phyloP scores from a whole-genome alignment of 2,797 vertebrate species.

The Cacajao melanocephalus region DNA sequence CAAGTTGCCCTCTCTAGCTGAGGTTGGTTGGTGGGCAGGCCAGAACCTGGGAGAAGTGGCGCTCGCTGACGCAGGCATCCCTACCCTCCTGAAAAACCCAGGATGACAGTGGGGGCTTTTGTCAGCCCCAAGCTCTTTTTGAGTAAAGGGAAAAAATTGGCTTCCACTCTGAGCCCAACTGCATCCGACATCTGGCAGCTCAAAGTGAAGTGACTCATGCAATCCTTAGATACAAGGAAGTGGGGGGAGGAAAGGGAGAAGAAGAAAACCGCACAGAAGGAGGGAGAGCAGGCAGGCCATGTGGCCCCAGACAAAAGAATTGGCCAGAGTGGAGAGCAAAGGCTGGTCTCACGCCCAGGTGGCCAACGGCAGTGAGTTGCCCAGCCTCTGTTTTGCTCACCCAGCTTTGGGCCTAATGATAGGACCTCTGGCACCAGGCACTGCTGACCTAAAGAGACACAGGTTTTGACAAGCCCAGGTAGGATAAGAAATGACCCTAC shows the following conservation, averaged over 20 bases:
- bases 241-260: not conserved
- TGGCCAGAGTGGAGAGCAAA: not conserved
- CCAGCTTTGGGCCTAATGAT: not conserved
- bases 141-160: constrained; percentile 53
- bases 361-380: not conserved
- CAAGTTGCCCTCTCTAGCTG: not conserved
- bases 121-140: constrained; percentile 43
- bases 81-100: not conserved
- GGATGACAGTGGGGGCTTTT: not conserved
- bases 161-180: constrained; percentile 60
- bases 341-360: not conserved
- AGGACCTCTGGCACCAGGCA: not conserved
- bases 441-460: not conserved
- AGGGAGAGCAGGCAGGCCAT: not conserved
- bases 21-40: not conserved
- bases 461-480: not conserved
- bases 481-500: not conserved
- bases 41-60: not conserved
- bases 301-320: not conserved
- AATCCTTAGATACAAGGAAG: constrained; percentile 64
- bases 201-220: constrained; percentile 73
- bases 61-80: not conserved
- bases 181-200: constrained; percentile 73
- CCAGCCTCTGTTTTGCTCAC: not conserved
- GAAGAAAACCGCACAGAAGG: not conserved